Base-by-base conservation (phyloP, 1,140 invertebrate genomes). In the Lutraria rhynchaena region DNA sequence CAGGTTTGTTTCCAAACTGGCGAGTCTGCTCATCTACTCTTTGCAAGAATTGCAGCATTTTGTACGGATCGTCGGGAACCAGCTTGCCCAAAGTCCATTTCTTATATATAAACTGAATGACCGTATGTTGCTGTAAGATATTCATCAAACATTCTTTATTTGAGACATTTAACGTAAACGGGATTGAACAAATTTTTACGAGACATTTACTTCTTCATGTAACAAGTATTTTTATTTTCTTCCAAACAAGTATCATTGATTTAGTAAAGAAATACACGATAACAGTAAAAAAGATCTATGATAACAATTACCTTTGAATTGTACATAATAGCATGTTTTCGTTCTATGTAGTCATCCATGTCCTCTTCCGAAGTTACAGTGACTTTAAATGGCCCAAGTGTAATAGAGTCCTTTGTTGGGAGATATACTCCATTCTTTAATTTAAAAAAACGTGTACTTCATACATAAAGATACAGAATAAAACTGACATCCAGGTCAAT, bases 21-120 rank as follows among this genome's bases (percentile, higher is more conserved):
- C 49, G 46, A 15, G 19, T 31, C 15, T 11, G 11, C 19, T 29
- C 19, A 49, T 51, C 41, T 27, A 51, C 49, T 46, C 51, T 17
- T 19, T 51, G 65, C 22, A 69, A 22, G 15, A 69, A 49, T 4
- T 69, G 3, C 11, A 69, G 22, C 41, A 69, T 49, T 11, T n/a
- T 29, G 11, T 17, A 4, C 24, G 65, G 41, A 49, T 33, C 49
- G 5, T 15, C 31, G 17, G 65, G 65, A 24, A 51, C 19, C 7
- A 51, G 19, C 0, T 24, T 19, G 3, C 27, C 11, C 0, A 5
- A 4, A 11, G 41, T 15, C 65, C 65, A 69, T 19, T 22, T 17
- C 3, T 27, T 69, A 27, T 41, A 69, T 27, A 13, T 13, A 11
- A 69, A 29, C 41, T 69, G 65, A 27, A 11, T 69, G 17, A 69